Evolutionary conservation across 2,113 vertebrate species (phyloP), one percentile per base, ranked within the genome.

Genomic region (Cranoglanis bouderius): DNA sequence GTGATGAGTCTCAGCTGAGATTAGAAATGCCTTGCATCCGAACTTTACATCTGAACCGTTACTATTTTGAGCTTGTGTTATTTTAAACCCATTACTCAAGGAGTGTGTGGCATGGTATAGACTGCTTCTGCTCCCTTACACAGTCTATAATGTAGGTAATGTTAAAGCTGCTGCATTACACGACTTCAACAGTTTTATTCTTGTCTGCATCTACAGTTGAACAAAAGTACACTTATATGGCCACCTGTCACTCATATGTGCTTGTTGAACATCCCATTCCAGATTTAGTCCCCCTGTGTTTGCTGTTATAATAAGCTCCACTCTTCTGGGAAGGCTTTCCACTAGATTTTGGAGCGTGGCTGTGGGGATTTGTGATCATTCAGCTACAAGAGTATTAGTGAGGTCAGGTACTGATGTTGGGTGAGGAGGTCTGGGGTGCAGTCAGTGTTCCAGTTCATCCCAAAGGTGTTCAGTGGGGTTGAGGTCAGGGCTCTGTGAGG

Each of bases 1-100:
- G 40, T 6, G 8, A 35, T 35, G 49, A 85, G 51, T 1, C 84
- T 12, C 63, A 35, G n/a, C 43, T 32, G 43, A 65, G 82, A 32
- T 67, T 67, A 49, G 38, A 49, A 46, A 46, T 49, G 57, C 14
- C 3, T 46, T 18, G 57, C 82, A 65, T 67, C 13, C 40, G 3
- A 32, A 9, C 77, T 80, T 65, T 84, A 49, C 61, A 49, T 67
- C 55, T 84, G 35, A 80, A 80, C 46, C 59, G 70, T 70, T 51
- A 51, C 83, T 85, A 38, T 82, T 82, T 70, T 85, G 29, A 70
- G 83, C 61, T 51, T 32, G 82, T 61, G 55, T 63, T 43, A 49
- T 65, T 84, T 65, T 84, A 65, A 65, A 65, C 59, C 26, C 18
- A 1, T 67, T 51, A 19, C 63, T 49, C 59, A 65, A 84, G 82